Conservation (phyloP, 2,113 vertebrate species). For the Leucoraja erinaceus region DNA sequence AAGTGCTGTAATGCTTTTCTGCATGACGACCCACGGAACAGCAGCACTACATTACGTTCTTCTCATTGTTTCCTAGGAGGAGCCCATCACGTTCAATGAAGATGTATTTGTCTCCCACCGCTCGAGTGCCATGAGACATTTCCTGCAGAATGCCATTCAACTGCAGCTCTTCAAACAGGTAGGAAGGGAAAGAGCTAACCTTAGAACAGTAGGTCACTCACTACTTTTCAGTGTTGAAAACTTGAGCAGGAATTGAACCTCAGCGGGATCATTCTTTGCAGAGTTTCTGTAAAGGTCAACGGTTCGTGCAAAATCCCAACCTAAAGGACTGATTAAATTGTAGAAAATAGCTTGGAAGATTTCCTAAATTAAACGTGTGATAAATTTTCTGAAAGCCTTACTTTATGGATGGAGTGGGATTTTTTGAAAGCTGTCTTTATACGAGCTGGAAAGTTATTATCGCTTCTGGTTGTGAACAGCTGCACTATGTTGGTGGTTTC, state of each 20-base stretch:
- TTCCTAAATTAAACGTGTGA: neutral
- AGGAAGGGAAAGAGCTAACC: slow-evolving; percentile 11
- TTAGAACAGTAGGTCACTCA: neutral
- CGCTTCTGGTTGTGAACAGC: slow-evolving; percentile 7
- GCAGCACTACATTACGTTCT: neutral
- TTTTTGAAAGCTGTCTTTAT: neutral
- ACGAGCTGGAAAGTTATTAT: neutral
- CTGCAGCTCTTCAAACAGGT: slow-evolving; percentile 97
- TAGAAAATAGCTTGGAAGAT: neutral
- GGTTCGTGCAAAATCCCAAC: neutral
- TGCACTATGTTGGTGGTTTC: neutral
- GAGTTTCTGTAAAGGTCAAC: neutral
- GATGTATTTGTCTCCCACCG: slow-evolving; percentile 85
- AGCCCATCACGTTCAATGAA: slow-evolving; percentile 89
- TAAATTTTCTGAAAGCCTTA: neutral
- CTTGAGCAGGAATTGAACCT: neutral
- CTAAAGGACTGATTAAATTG: neutral
- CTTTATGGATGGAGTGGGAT: neutral
- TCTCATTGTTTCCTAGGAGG: slow-evolving; percentile 60
- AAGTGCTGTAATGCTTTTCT: neutral
- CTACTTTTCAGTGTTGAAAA: neutral
- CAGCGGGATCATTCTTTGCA: neutral
- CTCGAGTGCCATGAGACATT: slow-evolving; percentile 85
- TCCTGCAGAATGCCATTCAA: slow-evolving; percentile 91
- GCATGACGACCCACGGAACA: neutral